Conservation (phyloP, 2,113 vertebrate genomes). For the Actinemys pallida region DNA sequence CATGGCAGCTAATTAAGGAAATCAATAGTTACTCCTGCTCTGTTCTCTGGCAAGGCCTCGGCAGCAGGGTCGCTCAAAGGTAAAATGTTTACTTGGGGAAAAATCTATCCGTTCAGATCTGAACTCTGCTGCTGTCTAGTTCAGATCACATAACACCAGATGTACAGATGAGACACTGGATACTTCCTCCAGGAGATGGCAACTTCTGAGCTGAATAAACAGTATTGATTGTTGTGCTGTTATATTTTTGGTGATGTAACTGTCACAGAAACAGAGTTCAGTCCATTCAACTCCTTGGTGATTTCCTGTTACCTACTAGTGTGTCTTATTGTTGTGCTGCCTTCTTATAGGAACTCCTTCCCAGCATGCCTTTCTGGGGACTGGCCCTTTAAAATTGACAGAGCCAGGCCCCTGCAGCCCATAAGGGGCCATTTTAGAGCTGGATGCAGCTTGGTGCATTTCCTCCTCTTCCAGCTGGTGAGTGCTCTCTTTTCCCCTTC, state of each 20-base stretch:
- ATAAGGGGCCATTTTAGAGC: background rate
- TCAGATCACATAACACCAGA: background rate
- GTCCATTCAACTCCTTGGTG: background rate
- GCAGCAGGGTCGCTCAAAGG: fast-evolving
- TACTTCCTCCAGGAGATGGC: background rate
- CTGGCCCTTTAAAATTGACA: background rate
- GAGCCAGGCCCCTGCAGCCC: background rate
- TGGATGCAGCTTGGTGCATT: background rate
- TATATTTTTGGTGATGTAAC: background rate
- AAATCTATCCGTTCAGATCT: fast-evolving
- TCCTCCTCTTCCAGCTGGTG: background rate
- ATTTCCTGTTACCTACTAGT: background rate
- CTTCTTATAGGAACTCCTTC: background rate
- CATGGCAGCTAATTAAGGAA: fast-evolving
- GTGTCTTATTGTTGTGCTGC: background rate
- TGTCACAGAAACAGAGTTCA: fast-evolving
- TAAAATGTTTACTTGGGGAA: background rate
- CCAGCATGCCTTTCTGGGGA: background rate
- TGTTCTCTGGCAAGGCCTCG: background rate
- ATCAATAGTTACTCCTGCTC: fast-evolving
- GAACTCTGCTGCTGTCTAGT: background rate
- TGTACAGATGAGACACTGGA: background rate
- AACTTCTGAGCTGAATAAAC: background rate
- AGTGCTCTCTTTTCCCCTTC: background rate
- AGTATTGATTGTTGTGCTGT: background rate